phyloP scores from a whole-genome alignment of 2,888 invertebrate species.

The Biston stratarius region DNA sequence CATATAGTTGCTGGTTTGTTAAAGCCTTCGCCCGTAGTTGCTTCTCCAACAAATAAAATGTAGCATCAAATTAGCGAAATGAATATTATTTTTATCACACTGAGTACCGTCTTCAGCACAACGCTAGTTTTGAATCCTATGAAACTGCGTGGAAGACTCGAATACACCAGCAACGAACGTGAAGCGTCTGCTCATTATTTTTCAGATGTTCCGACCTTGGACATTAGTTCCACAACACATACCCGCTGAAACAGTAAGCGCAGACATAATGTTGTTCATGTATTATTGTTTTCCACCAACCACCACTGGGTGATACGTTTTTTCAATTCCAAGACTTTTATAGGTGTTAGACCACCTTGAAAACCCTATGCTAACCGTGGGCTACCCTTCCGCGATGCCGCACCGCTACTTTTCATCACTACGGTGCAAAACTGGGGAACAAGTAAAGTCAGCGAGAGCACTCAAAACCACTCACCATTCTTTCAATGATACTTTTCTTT shows the following conservation, averaged over 20 bases:
- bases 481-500: conserved; percentile 65
- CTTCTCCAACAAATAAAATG: conserved; percentile 12
- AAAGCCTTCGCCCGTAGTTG: conserved; percentile 56
- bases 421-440: conserved; percentile 44
- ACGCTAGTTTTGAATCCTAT: conserved; percentile 34
- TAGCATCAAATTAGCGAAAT: conserved; percentile 19
- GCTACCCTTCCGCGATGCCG: conserved; percentile 61
- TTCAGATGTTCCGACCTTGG: conserved; percentile 86
- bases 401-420: conserved; percentile 55
- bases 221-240: conserved; percentile 83
- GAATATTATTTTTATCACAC: neutral
- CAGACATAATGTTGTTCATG: conserved; percentile 81
- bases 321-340: conserved; percentile 59
- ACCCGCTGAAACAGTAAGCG: conserved; percentile 85
- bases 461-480: conserved; percentile 70
- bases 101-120: conserved; percentile 20
- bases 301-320: conserved; percentile 74
- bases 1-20: conserved; percentile 73
- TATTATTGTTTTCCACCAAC: conserved; percentile 81
- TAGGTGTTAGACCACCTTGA: conserved; percentile 59
- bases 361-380: conserved; percentile 56
- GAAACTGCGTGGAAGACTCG: conserved; percentile 62
- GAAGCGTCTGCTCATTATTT: conserved; percentile 82
- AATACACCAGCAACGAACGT: conserved; percentile 78
- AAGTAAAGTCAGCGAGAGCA: conserved; percentile 61